A percentile compares a stretch with the other conserved stretches of the same genome.
Conservation (phyloP, 2,113 vertebrate genomes). For the Oryzias celebensis region DNA sequence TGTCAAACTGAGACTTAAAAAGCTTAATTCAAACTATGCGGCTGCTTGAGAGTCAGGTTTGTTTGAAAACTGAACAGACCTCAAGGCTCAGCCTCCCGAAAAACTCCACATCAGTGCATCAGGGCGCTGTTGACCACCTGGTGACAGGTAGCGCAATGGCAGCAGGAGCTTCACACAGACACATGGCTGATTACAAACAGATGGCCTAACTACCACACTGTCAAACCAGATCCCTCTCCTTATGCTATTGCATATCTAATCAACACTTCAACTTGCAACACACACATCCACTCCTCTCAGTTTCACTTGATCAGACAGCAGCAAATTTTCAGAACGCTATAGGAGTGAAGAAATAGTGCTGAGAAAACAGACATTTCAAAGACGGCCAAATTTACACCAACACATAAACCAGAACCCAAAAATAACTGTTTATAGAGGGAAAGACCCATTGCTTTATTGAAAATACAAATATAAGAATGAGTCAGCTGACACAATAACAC, state of each 20-base stretch:
- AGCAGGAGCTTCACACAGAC: slow-evolving; percentile 32
- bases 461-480: too few species aligned
- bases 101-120: slow-evolving; percentile 47
- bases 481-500: too few species aligned
- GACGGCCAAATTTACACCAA: too few species aligned
- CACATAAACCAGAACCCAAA: too few species aligned
- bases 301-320: slow-evolving; percentile 23
- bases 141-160: slow-evolving; percentile 40
- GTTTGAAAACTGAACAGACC: slow-evolving; percentile 16
- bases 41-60: slow-evolving; percentile 22
- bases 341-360: slow-evolving; percentile 7
- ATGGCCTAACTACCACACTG: slow-evolving; percentile 77
- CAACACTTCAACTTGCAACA: slow-evolving; percentile 51
- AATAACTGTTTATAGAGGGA: too few species aligned
- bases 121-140: slow-evolving; percentile 60
- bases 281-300: slow-evolving; percentile 16
- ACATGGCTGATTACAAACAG: slow-evolving; percentile 76
- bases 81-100: slow-evolving; percentile 12
- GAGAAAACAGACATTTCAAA: neutral
- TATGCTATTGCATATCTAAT: slow-evolving; percentile 69
- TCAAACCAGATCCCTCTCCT: slow-evolving; percentile 71
- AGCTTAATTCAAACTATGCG: slow-evolving; percentile 5
- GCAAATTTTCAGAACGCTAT: slow-evolving; percentile 11
- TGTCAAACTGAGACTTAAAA: slow-evolving; percentile 1
- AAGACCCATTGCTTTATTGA: too few species aligned